phyloP scores from a whole-genome alignment of 2,888 invertebrate genomes.

The Eupithecia tripunctaria region DNA sequence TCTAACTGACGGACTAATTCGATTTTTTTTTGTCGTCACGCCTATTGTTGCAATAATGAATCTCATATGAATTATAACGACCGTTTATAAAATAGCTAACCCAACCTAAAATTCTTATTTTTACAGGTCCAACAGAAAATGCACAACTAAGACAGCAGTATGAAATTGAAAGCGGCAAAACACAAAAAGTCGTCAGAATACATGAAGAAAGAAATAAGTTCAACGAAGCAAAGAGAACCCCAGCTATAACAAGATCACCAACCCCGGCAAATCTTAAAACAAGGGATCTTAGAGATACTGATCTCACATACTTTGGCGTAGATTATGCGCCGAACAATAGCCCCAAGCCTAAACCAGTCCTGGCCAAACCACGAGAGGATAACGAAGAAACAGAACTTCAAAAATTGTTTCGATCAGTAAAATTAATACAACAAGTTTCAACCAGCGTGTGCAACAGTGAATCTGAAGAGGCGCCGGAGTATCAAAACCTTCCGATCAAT shows the following conservation, averaged over 20 bases:
- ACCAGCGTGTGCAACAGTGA: slow-evolving; percentile 77
- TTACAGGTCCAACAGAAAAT: slow-evolving; percentile 46
- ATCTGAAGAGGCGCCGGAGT: slow-evolving; percentile 73
- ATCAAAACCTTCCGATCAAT: slow-evolving; percentile 71
- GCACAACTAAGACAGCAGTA: slow-evolving; percentile 29
- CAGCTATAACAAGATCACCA: slow-evolving; percentile 59
- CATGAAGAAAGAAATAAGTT: slow-evolving; percentile 39
- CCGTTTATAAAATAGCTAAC: not conserved
- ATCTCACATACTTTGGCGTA: slow-evolving; percentile 85
- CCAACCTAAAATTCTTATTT: not conserved
- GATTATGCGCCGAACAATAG: slow-evolving; percentile 47
- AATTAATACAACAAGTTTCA: slow-evolving; percentile 72
- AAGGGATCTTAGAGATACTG: slow-evolving; percentile 84
- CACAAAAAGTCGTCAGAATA: slow-evolving; percentile 41
- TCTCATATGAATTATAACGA: not conserved
- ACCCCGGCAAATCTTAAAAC: slow-evolving; percentile 62
- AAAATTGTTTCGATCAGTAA: slow-evolving; percentile 73
- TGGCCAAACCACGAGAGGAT: slow-evolving; percentile 40
- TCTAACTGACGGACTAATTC: too few species aligned
- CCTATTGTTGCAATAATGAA: not conserved
- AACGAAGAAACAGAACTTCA: slow-evolving; percentile 55
- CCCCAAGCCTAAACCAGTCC: slow-evolving; percentile 42
- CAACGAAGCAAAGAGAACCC: slow-evolving; percentile 49
- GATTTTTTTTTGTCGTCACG: too few species aligned
- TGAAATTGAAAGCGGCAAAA: slow-evolving; percentile 36